Conservation (phyloP, 1,140 invertebrate genomes). For the Drosophila kikkawai region DNA sequence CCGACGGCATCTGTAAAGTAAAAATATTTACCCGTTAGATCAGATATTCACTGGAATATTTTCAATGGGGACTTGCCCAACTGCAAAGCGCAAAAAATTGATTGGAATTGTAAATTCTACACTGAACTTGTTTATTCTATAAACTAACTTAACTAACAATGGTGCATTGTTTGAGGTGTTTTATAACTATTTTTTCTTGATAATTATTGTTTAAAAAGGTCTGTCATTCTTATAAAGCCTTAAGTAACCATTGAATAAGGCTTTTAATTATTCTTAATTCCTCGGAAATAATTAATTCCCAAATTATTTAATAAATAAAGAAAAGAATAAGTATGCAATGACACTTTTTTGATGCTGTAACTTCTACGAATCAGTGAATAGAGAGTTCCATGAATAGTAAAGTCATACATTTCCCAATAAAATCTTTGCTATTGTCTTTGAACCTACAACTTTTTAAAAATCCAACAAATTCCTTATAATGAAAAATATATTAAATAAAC, state of each 20-base stretch:
- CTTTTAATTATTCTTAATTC: neutral
- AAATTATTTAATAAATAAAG: neutral
- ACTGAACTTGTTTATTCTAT: neutral
- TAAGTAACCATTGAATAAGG: neutral
- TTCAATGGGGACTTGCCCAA: conserved; percentile 5
- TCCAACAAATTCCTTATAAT: too few relatives aligned
- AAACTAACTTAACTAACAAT: neutral
- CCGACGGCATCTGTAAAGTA: conserved; percentile 66
- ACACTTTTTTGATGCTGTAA: neutral
- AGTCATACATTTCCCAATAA: neutral
- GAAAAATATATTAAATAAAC: too few relatives aligned
- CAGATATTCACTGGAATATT: conserved; percentile 16
- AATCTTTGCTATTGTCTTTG: too few relatives aligned
- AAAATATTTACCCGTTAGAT: conserved; percentile 31
- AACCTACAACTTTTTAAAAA: too few relatives aligned
- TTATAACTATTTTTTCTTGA: neutral
- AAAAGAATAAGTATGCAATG: neutral
- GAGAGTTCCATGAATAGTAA: neutral
- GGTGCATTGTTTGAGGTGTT: neutral
- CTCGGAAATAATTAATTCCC: neutral
- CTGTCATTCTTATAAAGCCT: neutral
- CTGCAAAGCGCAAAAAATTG: conserved; percentile 12
- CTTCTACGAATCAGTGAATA: neutral
- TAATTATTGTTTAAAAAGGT: neutral
- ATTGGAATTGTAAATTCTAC: neutral